phyloP scores from a whole-genome alignment of 23 tunicate species.

The Styela plicata region DNA sequence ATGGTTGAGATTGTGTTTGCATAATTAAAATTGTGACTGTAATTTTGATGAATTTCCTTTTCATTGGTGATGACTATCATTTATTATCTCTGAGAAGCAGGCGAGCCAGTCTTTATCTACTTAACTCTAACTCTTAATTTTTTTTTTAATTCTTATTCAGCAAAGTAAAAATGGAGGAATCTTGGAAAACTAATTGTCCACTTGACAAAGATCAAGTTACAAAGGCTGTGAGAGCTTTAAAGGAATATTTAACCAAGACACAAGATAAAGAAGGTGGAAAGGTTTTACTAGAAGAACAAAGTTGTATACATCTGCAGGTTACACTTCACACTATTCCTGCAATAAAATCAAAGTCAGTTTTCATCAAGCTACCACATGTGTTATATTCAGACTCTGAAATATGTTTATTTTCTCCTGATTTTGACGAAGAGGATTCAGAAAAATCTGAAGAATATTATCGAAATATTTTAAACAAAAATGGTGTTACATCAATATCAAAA shows the following conservation, averaged over 20 bases:
- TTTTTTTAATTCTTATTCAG: too few relatives aligned
- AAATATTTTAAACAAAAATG: not conserved
- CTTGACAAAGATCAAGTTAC: slow-evolving; percentile 22
- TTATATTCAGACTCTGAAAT: slow-evolving; percentile 9
- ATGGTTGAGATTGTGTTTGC: too few relatives aligned
- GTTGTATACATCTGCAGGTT: not conserved
- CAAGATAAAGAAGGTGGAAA: not conserved
- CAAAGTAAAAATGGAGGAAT: too few relatives aligned
- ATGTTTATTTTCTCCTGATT: slow-evolving; percentile 11
- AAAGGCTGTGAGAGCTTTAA: slow-evolving; percentile 25
- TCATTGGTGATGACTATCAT: too few relatives aligned
- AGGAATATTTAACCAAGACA: slow-evolving; percentile 6
- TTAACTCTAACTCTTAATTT: too few relatives aligned
- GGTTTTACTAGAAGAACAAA: slow-evolving; percentile 2
- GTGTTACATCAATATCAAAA: not conserved
- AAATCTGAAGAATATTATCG: slow-evolving; percentile 2
- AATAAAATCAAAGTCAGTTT: slow-evolving; percentile 5
- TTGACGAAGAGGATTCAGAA: slow-evolving; percentile 11
- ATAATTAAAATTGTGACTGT: too few relatives aligned
- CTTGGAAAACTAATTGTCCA: slow-evolving; percentile 31
- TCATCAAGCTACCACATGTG: slow-evolving; percentile 12
- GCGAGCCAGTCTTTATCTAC: too few relatives aligned
- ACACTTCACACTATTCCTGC: slow-evolving; percentile 20
- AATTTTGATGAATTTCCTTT: too few relatives aligned
- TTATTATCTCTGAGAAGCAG: too few relatives aligned